Evolutionary conservation across 2,888 invertebrate species (phyloP), one percentile per base, ranked within the genome.

Genomic region (Leistus spinibarbis): DNA sequence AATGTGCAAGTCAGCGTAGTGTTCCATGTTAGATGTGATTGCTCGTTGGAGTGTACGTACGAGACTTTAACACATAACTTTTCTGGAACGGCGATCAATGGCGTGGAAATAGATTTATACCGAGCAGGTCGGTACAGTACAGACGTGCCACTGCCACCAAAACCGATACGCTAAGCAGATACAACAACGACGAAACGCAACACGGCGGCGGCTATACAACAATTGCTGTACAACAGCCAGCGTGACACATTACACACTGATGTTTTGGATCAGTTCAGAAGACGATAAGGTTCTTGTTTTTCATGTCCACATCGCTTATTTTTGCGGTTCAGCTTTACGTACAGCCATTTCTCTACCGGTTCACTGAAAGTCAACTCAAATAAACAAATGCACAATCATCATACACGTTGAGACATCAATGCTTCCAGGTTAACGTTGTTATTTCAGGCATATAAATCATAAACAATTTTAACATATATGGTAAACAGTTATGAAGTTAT

Each of bases 11-110:
- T 40, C 40, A 10, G 13, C 13, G 13, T 40, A 2, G 1, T 40
- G 13, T 40, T 2, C 13, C 40, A 13, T 40, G 40, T 7, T 40
- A 40, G 40, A 40, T 40, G 40, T 40, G 5, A 40, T 40, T 40
- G 40, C 13, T 40, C 40, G 40, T 4, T n/a, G 60, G 60, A 60
- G 60, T 60, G 60, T 60, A 60, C 60, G 60, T 20, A 60, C 60
- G 60, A 60, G 60, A 60, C 60, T 60, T 60, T 60, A 60, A 60
- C 60, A 60, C 60, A 60, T 60, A 60, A 60, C 60, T 60, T 60
- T 60, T 60, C 60, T 60, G 20, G 10, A 60, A 22, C 60, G 22
- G 60, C 60, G 22, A 60, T 19, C 60, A 60, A 60, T 60, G 60
- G 60, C 22, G 60, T 60, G 60, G 60, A 60, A 60, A 60, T 10